These are phyloP conservation scores for Camarhynchus parvulus DNA, from an alignment of 2,113 vertebrate genomes.

Conservation along the genomic window DNA sequence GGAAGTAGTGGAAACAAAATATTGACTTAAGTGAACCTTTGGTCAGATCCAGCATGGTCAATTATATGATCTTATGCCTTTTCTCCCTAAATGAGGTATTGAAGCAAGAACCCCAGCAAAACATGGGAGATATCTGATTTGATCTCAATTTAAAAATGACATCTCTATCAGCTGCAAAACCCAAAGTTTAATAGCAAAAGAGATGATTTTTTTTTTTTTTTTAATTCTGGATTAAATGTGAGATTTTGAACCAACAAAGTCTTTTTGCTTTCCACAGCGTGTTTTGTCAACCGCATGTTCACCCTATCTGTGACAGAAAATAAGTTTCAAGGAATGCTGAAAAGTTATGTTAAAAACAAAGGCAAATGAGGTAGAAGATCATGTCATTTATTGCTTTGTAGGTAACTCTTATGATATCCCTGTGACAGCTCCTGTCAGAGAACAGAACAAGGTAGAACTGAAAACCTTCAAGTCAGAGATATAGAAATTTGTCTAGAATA, in stretches of 20 bases:
- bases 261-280: accelerated
- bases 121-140: neutral
- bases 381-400: neutral
- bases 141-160: neutral
- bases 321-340: neutral
- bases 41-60: neutral
- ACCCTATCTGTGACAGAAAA: neutral
- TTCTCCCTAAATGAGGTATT: neutral
- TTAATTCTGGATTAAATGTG: neutral
- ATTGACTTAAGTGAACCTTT: neutral
- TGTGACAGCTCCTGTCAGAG: neutral
- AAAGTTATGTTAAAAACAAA: neutral
- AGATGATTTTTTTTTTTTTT: neutral
- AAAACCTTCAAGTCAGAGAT: neutral
- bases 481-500: neutral
- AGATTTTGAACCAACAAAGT: neutral
- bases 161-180: neutral
- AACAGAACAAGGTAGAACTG: neutral
- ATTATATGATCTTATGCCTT: neutral
- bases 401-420: neutral
- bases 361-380: neutral
- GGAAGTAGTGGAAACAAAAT: neutral
- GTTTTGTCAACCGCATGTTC: neutral
- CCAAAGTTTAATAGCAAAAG: neutral
- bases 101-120: neutral